A percentile compares a stretch with the other conserved stretches of the same genome.
Conservation (phyloP, 2,888 invertebrate genomes). For the Unio delphinus region DNA sequence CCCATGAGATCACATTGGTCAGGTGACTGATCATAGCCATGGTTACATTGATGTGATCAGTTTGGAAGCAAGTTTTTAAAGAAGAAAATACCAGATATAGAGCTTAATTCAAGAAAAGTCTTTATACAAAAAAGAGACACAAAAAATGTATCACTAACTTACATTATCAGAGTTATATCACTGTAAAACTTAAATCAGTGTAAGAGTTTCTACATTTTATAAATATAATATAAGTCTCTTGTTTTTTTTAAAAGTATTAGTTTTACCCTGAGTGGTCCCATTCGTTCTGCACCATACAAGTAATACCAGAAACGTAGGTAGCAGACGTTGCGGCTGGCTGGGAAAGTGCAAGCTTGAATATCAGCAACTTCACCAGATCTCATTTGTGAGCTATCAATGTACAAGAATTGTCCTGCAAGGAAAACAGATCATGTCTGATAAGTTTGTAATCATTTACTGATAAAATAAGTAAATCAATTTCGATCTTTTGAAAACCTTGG, state of each 20-base stretch:
- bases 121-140: not conserved
- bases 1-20: no score
- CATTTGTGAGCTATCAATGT: slow-evolving; percentile 36
- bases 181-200: no score
- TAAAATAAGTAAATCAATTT: no score
- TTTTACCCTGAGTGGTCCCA: slow-evolving; percentile 51
- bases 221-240: not conserved
- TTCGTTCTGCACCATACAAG: slow-evolving; percentile 53
- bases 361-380: slow-evolving; percentile 37
- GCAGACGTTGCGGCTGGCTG: slow-evolving; percentile 46
- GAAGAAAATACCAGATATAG: no score
- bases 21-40: no score
- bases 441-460: no score
- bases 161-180: no score
- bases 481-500: no score
- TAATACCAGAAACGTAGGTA: slow-evolving; percentile 59
- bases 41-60: no score
- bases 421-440: not conserved
- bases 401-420: slow-evolving; percentile 48
- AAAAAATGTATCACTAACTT: not conserved
- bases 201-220: no score
- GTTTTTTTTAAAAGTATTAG: not conserved
- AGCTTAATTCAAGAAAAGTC: no score
- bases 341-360: slow-evolving; percentile 45
- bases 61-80: no score